phyloP scores from a whole-genome alignment of 1,140 invertebrate species.

The Octopus sinensis region DNA sequence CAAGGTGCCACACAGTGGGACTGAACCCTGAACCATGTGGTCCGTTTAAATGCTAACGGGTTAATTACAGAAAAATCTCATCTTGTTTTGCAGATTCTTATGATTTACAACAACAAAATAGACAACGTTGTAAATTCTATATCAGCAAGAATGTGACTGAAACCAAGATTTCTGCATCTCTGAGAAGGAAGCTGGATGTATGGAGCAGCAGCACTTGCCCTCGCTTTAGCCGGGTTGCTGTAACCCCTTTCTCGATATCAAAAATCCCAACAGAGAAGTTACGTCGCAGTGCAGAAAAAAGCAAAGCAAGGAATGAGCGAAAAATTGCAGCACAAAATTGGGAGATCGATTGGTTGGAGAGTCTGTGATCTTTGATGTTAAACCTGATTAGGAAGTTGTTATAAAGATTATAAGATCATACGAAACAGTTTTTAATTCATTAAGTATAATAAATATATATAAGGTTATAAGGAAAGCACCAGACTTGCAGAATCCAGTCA shows the following conservation, averaged over 20 bases:
- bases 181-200: conserved; percentile 30
- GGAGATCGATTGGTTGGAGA: conserved; percentile 34
- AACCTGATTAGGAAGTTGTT: too few relatives aligned
- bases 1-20: too few relatives aligned
- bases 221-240: conserved; percentile 24
- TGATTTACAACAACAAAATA: conserved; percentile 33
- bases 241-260: conserved; percentile 25
- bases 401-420: too few relatives aligned
- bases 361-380: not conserved
- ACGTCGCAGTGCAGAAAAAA: conserved; percentile 26
- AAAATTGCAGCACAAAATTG: conserved; percentile 27
- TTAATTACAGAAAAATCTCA: not conserved
- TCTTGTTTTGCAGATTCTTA: conserved; percentile 27
- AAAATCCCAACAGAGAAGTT: conserved; percentile 13
- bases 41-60: too few relatives aligned
- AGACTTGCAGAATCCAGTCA: too few relatives aligned
- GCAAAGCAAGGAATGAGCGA: conserved; percentile 25
- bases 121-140: conserved; percentile 19
- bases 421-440: too few relatives aligned
- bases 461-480: too few relatives aligned
- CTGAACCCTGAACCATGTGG: too few relatives aligned
- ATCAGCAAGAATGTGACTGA: conserved; percentile 17
- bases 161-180: conserved; percentile 19
- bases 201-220: conserved; percentile 31
- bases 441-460: too few relatives aligned